Conservation (phyloP, 2,888 invertebrate species). For the Cybosia mesomella region DNA sequence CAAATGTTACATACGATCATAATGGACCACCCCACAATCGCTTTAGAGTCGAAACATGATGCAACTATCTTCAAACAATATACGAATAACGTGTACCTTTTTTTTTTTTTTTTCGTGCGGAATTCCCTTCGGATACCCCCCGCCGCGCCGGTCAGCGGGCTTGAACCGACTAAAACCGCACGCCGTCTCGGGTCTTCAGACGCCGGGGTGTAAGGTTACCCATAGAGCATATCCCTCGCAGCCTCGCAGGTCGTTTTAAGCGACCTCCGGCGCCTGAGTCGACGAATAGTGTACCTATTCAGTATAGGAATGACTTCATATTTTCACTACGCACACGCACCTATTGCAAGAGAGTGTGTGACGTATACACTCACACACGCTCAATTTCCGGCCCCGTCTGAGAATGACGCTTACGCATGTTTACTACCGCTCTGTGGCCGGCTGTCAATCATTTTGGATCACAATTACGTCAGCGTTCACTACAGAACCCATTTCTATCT, state of each 20-base stretch:
- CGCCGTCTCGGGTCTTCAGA: too few relatives aligned
- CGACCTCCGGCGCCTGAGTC: too few relatives aligned
- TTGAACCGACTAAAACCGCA: too few relatives aligned
- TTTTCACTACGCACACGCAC: constrained; percentile 65
- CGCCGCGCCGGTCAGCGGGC: too few relatives aligned
- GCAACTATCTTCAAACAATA: constrained; percentile 61
- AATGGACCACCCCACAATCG: constrained; percentile 61
- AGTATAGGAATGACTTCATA: constrained; percentile 77
- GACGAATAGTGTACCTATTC: constrained; percentile 57
- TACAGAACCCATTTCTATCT: constrained; percentile 59
- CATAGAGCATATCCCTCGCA: too few relatives aligned
- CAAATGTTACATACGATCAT: constrained; percentile 39
- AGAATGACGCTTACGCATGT: constrained; percentile 83
- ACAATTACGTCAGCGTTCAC: constrained; percentile 73
- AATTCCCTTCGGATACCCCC: too few relatives aligned
- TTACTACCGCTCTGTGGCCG: constrained; percentile 72
- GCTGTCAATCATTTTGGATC: constrained; percentile 77
- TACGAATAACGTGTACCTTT: constrained; percentile 53
- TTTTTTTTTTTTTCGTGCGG: too few relatives aligned
- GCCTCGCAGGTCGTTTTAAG: too few relatives aligned
- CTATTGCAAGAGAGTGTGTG: constrained; percentile 37
- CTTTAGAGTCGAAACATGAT: constrained; percentile 57
- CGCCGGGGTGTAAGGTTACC: too few relatives aligned
- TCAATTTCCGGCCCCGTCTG: constrained; percentile 73
- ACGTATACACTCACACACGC: constrained; percentile 59